Conservation (phyloP, 2,797 vertebrate genomes). For the Coregonus sp. region DNA sequence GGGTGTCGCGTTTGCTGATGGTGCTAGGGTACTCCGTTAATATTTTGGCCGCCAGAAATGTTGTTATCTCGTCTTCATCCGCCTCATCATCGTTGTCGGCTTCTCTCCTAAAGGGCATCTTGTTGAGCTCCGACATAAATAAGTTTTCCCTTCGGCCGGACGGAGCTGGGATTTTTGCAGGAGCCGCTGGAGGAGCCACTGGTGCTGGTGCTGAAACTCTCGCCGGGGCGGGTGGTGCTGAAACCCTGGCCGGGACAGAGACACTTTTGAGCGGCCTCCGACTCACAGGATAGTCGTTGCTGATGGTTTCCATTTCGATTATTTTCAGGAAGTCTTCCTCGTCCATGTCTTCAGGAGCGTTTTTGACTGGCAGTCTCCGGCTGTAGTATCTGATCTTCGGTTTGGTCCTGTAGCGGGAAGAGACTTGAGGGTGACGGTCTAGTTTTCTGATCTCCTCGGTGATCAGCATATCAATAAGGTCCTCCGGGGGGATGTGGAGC, state of each 20-base stretch:
- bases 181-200: constrained; percentile 12
- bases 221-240: constrained; percentile 43
- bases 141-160: constrained; percentile 80
- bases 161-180: constrained; percentile 75
- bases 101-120: constrained; percentile 83
- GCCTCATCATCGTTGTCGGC: constrained; percentile 69
- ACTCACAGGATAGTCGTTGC: constrained; percentile 83
- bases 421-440: constrained; percentile 73
- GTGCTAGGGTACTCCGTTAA: constrained; percentile 89
- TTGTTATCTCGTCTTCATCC: constrained; percentile 90
- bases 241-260: constrained; percentile 59
- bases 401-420: constrained; percentile 75
- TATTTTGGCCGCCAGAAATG: constrained; percentile 89
- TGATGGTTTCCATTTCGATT: constrained; percentile 85
- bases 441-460: constrained; percentile 86
- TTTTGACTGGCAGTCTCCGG: constrained; percentile 76
- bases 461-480: constrained; percentile 93
- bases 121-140: constrained; percentile 76
- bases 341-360: constrained; percentile 86
- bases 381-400: constrained; percentile 80
- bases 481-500: constrained; percentile 94
- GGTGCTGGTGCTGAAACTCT: constrained; percentile 36
- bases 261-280: constrained; percentile 82
- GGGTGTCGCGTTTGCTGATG: constrained; percentile 77
- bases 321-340: constrained; percentile 92